These are phyloP conservation scores for Argynnis bischoffii DNA, from an alignment of 2,888 invertebrate species.

Conservation along the genomic window DNA sequence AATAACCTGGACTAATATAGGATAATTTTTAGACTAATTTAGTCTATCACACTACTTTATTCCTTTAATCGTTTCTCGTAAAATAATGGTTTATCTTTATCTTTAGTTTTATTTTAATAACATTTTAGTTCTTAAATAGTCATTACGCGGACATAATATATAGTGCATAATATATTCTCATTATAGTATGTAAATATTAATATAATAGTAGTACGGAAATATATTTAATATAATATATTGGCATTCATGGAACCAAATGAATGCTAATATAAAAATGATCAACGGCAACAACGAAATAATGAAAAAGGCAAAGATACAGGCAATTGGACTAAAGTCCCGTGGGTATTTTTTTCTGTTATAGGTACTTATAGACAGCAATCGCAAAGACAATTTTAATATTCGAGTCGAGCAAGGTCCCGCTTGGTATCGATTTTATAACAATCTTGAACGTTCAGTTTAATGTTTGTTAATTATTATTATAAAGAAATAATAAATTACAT, in stretches of 20 bases:
- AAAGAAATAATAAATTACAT: neutral
- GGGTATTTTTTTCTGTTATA: conserved; percentile 62
- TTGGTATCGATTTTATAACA: conserved; percentile 37
- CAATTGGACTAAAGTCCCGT: conserved; percentile 71
- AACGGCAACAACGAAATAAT: conserved; percentile 46
- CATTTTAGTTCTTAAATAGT: no score
- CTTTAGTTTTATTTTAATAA: no score
- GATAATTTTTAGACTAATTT: no score
- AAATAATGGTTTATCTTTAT: no score
- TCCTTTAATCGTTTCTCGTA: no score
- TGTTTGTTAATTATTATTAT: neutral
- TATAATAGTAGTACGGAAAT: neutral
- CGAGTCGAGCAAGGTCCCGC: conserved; percentile 54
- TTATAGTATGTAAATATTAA: neutral
- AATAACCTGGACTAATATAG: no score
- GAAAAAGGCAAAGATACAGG: conserved; percentile 55
- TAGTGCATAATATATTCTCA: neutral
- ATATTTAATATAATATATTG: conserved; percentile 6
- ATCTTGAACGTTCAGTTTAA: conserved; percentile 33
- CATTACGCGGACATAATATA: neutral
- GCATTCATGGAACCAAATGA: conserved; percentile 21
- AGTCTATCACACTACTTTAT: no score
- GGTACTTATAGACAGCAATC: conserved; percentile 51
- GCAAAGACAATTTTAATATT: conserved; percentile 75
- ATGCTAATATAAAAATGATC: conserved; percentile 29